Percentiles rank a stretch among this genome's conserved stretches.
These are phyloP conservation scores for Xenopus laevis DNA, from an alignment of 2,113 vertebrate genomes.

Conservation along the genomic window DNA sequence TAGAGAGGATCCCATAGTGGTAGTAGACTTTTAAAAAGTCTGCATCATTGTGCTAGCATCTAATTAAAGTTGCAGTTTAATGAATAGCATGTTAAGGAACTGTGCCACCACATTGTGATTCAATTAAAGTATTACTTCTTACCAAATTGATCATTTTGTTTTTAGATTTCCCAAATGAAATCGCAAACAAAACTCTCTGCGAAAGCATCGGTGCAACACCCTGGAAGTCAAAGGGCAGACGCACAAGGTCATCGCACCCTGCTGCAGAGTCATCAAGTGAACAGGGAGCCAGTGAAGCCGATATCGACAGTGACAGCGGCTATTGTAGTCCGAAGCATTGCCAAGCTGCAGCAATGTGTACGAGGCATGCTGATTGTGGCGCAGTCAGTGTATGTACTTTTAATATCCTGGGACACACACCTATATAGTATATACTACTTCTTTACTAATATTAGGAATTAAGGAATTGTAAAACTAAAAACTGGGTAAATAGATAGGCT, in stretches of 20 bases:
- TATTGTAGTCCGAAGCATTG: constrained; percentile 95
- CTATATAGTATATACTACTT: too few species aligned
- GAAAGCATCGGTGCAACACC: constrained; percentile 72
- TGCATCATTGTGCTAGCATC: too few species aligned
- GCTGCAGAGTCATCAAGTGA: constrained; percentile 83
- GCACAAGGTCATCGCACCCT: constrained; percentile 78
- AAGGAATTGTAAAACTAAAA: too few species aligned
- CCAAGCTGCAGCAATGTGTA: constrained; percentile 61
- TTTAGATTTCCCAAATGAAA: constrained; percentile 87
- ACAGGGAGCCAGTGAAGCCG: constrained; percentile 86
- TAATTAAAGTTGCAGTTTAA: too few species aligned
- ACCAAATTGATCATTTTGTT: constrained; percentile 15
- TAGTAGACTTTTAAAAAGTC: too few species aligned
- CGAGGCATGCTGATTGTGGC: constrained; percentile 63
- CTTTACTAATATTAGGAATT: too few species aligned
- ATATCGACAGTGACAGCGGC: constrained; percentile 96
- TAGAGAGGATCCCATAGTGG: too few species aligned
- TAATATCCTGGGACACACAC: too few species aligned
- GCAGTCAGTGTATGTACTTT: constrained; percentile 58
- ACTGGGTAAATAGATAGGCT: too few species aligned
- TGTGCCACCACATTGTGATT: too few species aligned
- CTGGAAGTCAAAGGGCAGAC: constrained; percentile 84
- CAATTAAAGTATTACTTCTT: too few species aligned
- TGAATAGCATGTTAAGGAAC: too few species aligned
- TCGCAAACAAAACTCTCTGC: constrained; percentile 74